Base-by-base conservation (phyloP, 2,113 vertebrate species). In the Ondatra zibethicus region DNA sequence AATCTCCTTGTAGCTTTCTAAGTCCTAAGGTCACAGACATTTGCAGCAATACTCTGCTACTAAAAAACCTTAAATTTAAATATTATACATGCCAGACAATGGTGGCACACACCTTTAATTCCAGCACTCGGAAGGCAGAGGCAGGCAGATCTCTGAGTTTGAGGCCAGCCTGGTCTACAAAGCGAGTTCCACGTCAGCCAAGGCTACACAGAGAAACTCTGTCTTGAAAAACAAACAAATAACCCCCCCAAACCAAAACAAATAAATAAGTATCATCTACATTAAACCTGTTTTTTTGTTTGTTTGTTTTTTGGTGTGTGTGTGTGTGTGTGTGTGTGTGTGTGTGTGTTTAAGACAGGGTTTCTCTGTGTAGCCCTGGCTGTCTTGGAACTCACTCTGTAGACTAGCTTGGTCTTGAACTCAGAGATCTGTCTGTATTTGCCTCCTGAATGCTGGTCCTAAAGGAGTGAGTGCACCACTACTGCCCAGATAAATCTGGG, bases 1-100 rank as follows among this genome's bases (percentile, higher is more conserved):
- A 63, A 17, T 72, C 23, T 36, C 23, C 45, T 39, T 72, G 45
- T 23, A 55, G 12, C 47, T n/a, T 72, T 13, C 66, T 55, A 55
- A 55, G 25, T 36, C 29, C 7, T 29, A 36, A 63, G 25, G 29
- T 63, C 19, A 63, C 33, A 63, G n/a, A 36, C 25, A 84, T 42
- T 39, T 63, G 55, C 36, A 5, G 72, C 25, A 27, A 31, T 9
- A 29, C n/a, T 14, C 65, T 82, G 55, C 27, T 39, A 11, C 52
- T 78, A 66, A 89, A 73, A 55, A 55, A 42, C 33, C 92, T 78
- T 77, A n/a, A 66, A 82, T 77, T 75, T 91, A 89, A 77, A 68
- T 88, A 8, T 33, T 25, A 82, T 66, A 25, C 27, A 58, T 58
- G 58, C 19, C 58, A 58, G 55, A 5, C 6, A 16, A 19, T 58